phyloP scores from a whole-genome alignment of 2,113 vertebrate genomes.

The Eolophus roseicapilla region DNA sequence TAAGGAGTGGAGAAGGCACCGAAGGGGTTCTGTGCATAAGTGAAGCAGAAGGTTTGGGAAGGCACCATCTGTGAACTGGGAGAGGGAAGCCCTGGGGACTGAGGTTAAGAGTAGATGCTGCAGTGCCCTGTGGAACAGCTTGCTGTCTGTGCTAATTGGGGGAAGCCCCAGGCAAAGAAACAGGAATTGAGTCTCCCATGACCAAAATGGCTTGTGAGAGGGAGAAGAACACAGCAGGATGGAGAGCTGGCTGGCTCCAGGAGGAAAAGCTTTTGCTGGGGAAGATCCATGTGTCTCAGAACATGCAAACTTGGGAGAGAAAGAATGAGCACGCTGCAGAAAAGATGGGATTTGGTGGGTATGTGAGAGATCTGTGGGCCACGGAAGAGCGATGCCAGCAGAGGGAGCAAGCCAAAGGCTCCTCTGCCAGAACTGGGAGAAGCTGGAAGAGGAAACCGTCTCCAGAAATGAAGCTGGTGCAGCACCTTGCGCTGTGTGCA shows the following conservation, averaged over 20 bases:
- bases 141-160: background rate
- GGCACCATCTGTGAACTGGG: conserved; percentile 16
- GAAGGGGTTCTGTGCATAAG: background rate
- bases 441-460: background rate
- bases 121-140: background rate
- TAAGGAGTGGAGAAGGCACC: background rate
- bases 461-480: background rate
- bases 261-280: background rate
- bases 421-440: background rate
- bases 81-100: background rate
- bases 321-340: background rate
- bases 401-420: background rate
- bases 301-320: background rate
- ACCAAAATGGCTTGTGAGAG: background rate
- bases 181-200: background rate
- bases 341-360: background rate
- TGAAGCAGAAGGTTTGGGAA: conserved; percentile 24
- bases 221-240: background rate
- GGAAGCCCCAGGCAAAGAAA: background rate
- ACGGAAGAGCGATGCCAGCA: background rate
- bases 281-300: background rate
- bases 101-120: background rate
- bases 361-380: background rate
- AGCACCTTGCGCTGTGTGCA: background rate
- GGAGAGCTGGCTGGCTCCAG: background rate